Base-by-base conservation (phyloP, 2,797 vertebrate species). In the Balearica regulorum region DNA sequence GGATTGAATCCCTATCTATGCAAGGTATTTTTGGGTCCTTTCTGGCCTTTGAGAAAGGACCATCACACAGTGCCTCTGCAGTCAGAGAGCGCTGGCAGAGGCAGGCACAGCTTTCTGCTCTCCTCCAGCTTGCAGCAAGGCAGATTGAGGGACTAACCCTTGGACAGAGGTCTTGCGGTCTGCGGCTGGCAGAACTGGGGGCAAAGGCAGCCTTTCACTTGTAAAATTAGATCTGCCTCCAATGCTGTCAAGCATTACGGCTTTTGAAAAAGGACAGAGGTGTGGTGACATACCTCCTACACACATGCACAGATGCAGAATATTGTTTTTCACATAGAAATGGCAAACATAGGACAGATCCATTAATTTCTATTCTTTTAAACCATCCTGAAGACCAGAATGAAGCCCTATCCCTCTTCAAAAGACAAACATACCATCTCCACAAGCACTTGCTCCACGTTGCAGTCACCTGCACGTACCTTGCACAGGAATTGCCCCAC, bases 271-370 rank as follows among this genome's bases (percentile, higher is more conserved):
- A 44, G 22, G 62, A n/a, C 5, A 11, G 22, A 54, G 13, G 4
- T n/a, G 17, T 41, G 17, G 31, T 43, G 41, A 64, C 18, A 13
- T 19, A 29, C 17, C n/a, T 68, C 31, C 28, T 72, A 39, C 53
- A 57, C 17, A 37, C 3, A 3, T 3, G 20, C 51, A 70, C 28
- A 43, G 26, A 44, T 4, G 3, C 0, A 0, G 1, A 21, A 10
- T 11, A 4, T 39, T 60, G 13, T 4, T 58, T 91, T 87, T 53
- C 75, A 78, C 20, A n/a, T 0, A 57, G 37, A 77, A 83, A 77
- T 12, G 16, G 31, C 10, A 24, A 77, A 53, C 17, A 33, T 14
- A 65, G 18, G 29, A 79, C 10, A 58, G 29, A 46, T 72, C 28
- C 26, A 6, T 72, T 62, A 61, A 76, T 46, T 88, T 7, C 7